A percentile compares a stretch with the other conserved stretches of the same genome.
Evolutionary conservation across 2,113 vertebrate species (phyloP).

Genomic region (Butastur rufipennis): DNA sequence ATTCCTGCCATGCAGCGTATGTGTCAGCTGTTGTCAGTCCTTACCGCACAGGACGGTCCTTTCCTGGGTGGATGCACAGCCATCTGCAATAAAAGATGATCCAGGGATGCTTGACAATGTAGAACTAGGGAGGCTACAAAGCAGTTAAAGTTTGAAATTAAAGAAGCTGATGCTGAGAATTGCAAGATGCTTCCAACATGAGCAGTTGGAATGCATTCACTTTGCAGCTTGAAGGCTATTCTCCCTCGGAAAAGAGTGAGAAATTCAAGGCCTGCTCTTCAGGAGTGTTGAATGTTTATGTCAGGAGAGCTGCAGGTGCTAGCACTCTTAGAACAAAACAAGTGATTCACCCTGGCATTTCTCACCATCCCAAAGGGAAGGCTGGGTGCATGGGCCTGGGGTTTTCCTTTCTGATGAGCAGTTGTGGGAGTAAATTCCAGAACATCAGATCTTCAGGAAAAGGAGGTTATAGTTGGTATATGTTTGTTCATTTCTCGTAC

Average conservation of each 20-base stretch:
- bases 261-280: not conserved
- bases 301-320: not conserved
- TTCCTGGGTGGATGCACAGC: not conserved
- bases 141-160: not conserved
- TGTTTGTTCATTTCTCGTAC: not conserved
- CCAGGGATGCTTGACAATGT: not conserved
- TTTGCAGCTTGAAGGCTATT: not conserved
- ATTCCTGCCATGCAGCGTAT: not conserved
- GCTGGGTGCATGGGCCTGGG: not conserved
- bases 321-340: not conserved
- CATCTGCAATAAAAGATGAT: not conserved
- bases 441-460: not conserved
- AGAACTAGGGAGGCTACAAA: not conserved
- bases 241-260: not conserved
- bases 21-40: not conserved
- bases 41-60: not conserved
- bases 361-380: not conserved
- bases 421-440: not conserved
- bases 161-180: not conserved
- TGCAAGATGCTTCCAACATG: not conserved
- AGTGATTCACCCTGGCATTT: not conserved
- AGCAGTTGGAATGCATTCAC: not conserved
- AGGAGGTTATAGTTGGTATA: not conserved
- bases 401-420: not conserved
- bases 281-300: not conserved